Percentiles rank a stretch among this genome's conserved stretches.
phyloP scores from a whole-genome alignment of 2,888 invertebrate genomes.

The Tachina fera region DNA sequence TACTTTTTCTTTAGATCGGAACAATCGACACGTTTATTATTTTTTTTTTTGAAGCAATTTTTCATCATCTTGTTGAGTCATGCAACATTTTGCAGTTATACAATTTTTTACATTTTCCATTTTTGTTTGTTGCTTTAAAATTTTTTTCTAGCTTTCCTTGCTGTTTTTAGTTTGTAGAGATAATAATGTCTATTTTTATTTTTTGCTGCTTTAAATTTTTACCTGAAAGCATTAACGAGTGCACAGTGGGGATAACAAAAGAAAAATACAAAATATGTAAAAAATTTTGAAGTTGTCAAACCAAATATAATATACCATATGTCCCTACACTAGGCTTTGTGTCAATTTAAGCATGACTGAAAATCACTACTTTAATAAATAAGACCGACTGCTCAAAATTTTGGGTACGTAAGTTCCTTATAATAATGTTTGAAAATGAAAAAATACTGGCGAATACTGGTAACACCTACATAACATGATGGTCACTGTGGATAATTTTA shows the following conservation, averaged over 20 bases:
- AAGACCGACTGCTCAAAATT: no score
- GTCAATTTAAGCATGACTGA: no score
- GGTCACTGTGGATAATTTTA: no score
- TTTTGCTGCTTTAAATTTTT: slow-evolving; percentile 18
- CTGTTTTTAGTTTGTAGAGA: slow-evolving; percentile 11
- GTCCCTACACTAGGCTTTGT: no score
- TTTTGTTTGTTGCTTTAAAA: slow-evolving; percentile 1
- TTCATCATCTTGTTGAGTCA: slow-evolving; percentile 49
- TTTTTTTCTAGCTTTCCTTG: slow-evolving; percentile 14
- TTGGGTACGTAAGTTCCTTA: no score
- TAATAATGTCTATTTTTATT: slow-evolving; percentile 17
- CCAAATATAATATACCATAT: no score
- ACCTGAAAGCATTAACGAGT: slow-evolving; percentile 8
- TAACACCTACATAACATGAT: no score
- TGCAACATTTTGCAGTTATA: slow-evolving; percentile 50
- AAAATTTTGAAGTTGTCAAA: no score
- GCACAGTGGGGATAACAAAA: not conserved
- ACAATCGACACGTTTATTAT: slow-evolving; percentile 38
- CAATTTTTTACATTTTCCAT: slow-evolving; percentile 23
- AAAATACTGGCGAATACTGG: no score
- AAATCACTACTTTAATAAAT: no score
- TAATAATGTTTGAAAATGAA: no score
- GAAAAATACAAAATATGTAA: not conserved
- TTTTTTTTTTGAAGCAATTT: slow-evolving; percentile 5
- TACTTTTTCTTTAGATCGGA: slow-evolving; percentile 25